Evolutionary conservation across 2,797 vertebrate species (phyloP).

Genomic region (Sebastes baramenuke): DNA sequence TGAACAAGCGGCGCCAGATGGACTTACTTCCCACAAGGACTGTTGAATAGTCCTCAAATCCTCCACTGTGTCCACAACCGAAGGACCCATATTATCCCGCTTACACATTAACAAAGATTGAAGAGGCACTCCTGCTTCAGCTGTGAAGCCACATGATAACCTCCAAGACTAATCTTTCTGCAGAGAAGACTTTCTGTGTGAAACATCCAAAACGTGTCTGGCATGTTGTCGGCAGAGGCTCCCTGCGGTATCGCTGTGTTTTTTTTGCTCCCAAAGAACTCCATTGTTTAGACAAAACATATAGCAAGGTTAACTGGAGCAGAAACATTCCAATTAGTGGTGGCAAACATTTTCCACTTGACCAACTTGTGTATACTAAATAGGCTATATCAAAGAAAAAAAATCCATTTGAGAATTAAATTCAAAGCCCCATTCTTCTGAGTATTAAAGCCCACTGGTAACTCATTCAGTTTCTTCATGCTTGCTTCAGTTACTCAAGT

Average conservation of each 20-base stretch:
- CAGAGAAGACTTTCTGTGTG: slow-evolving; percentile 34
- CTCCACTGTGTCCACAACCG: slow-evolving; percentile 76
- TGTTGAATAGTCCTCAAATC: slow-evolving; percentile 77
- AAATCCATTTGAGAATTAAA: background rate
- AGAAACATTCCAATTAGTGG: slow-evolving; percentile 79
- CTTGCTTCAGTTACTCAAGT: background rate
- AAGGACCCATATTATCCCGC: slow-evolving; percentile 65
- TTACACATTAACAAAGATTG: slow-evolving; percentile 36
- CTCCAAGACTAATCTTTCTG: slow-evolving; percentile 12
- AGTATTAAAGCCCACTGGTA: background rate
- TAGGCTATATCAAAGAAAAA: background rate
- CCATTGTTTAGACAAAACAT: slow-evolving; percentile 75
- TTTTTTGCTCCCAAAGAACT: slow-evolving; percentile 59
- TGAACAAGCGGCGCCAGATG: slow-evolving; percentile 39
- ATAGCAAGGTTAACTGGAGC: slow-evolving; percentile 82
- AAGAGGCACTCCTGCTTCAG: slow-evolving; percentile 29
- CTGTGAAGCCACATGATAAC: slow-evolving; percentile 27
- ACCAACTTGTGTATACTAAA: slow-evolving; percentile 28
- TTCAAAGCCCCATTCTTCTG: slow-evolving; percentile 11
- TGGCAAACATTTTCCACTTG: slow-evolving; percentile 49
- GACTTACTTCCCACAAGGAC: slow-evolving; percentile 84
- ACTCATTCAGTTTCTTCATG: slow-evolving; percentile 16
- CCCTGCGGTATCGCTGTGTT: slow-evolving; percentile 44
- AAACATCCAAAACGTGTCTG: slow-evolving; percentile 65
- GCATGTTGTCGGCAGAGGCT: slow-evolving; percentile 54